Base-by-base conservation (phyloP, 1,140 invertebrate species). In the Coboldia fuscipes region DNA sequence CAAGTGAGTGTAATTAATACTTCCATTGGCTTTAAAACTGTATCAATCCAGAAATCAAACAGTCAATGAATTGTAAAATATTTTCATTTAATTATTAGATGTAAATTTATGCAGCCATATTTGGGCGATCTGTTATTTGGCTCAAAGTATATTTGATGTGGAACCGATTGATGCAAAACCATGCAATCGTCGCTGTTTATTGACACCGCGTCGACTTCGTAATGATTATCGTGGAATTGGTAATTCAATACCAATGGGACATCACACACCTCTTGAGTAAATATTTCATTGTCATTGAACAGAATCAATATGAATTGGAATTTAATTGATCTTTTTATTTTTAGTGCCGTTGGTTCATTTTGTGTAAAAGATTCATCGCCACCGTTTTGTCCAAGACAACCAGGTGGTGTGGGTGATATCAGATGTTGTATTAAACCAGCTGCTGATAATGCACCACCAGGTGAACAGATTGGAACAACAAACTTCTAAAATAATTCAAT, bases 381-480 rank as follows among this genome's bases (percentile, higher is more conserved):
- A 4, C 75, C 74, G 0, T 79, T 72, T 52, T 77, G 75, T 50
- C 72, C 72, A 0, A 57, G 60, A 20, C 45, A 50, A 10, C 45
- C 45, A 4, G 49, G 63, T 9, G 54, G 50, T 14, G 54, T 61
- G 8, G 75, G 75, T 8, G 73, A 75, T 45, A 47, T 60, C 7
- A 61, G 72, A 35, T 79, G 75, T 45, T 79, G 75, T 40, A 45
- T 65, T 7, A 35, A 36, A 4, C 27, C 28, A 18, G 9, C 26
- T 6, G 21, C 14, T 15, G 17, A 22, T 16, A 18, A 12, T 9
- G 18, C 20, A 14, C 13, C 14, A 30, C 6, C n/a, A n/a, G n/a
- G n/a, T n/a, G n/a, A n/a, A n/a, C n/a, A n/a, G n/a, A n/a, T n/a
- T n/a, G n/a, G n/a, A n/a, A n/a, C n/a, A n/a, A n/a, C n/a, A n/a